These are phyloP conservation scores for Helicoverpa armigera DNA, from an alignment of 1,140 invertebrate species.

Conservation along the genomic window DNA sequence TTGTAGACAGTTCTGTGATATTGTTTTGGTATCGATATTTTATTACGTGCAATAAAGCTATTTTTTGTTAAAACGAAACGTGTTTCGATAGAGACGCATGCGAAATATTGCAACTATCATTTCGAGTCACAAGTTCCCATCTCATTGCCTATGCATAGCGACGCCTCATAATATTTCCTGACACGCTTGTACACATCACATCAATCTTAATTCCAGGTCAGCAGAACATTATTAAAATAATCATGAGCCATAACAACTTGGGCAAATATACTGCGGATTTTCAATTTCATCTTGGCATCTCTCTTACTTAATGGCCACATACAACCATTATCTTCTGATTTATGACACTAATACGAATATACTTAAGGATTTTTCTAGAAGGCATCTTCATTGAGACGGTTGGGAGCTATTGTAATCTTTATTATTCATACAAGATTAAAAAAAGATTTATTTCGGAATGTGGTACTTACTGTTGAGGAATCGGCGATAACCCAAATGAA, in stretches of 20 bases:
- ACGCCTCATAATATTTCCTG: constrained; percentile 16
- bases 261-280: constrained; percentile 41
- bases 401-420: constrained; percentile 6
- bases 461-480: constrained; percentile 34
- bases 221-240: constrained; percentile 33
- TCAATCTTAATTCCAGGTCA: constrained; percentile 39
- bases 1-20: too few relatives aligned
- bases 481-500: constrained; percentile 44
- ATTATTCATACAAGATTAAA: constrained; percentile 27
- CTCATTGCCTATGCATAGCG: constrained; percentile 37
- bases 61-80: background rate
- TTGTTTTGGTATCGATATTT: too few relatives aligned
- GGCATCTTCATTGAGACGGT: constrained; percentile 28
- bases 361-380: constrained; percentile 44
- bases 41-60: too few relatives aligned
- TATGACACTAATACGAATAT: constrained; percentile 45
- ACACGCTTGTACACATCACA: background rate
- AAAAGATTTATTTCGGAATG: constrained; percentile 10
- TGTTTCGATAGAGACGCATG: too few relatives aligned
- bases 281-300: constrained; percentile 47
- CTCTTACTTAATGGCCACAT: constrained; percentile 41
- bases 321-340: constrained; percentile 48
- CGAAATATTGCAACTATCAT: background rate
- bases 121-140: constrained; percentile 13
- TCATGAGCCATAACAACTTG: constrained; percentile 38